A percentile compares a stretch with the other conserved stretches of the same genome.
phyloP scores from a whole-genome alignment of 2,797 vertebrate genomes.

The Phataginus tricuspis region DNA sequence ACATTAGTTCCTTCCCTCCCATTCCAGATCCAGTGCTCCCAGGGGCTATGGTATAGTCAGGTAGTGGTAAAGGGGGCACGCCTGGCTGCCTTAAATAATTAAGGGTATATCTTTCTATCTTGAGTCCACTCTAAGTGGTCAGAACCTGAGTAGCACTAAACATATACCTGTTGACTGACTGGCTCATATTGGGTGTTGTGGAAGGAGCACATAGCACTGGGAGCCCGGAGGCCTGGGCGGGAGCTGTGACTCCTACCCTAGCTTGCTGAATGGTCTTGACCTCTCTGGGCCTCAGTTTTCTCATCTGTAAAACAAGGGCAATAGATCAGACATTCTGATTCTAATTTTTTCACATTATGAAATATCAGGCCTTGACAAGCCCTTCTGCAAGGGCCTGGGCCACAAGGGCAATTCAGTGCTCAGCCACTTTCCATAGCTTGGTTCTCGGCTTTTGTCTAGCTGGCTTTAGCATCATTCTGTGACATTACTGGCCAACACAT shows the following conservation, averaged over 20 bases:
- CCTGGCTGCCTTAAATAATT: slow-evolving; percentile 28
- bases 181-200: slow-evolving; percentile 69
- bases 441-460: not conserved
- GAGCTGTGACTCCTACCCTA: slow-evolving; percentile 71
- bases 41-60: not conserved
- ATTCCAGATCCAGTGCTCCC: not conserved
- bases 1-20: slow-evolving; percentile 6
- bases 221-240: slow-evolving; percentile 69
- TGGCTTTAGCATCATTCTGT: not conserved
- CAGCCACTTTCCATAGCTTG: not conserved
- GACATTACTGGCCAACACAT: not conserved
- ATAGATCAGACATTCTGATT: slow-evolving; percentile 71
- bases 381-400: slow-evolving; percentile 8
- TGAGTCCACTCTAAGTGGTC: slow-evolving; percentile 40
- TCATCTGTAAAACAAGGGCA: slow-evolving; percentile 77
- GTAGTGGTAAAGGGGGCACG: not conserved
- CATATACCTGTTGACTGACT: slow-evolving; percentile 70
- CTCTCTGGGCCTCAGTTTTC: slow-evolving; percentile 76
- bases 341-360: slow-evolving; percentile 48
- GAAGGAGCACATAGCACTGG: slow-evolving; percentile 69
- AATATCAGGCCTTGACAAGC: slow-evolving; percentile 48
- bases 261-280: slow-evolving; percentile 75
- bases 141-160: slow-evolving; percentile 69
- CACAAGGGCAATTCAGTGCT: not conserved
- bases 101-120: slow-evolving; percentile 31